Conservation (phyloP, 2,888 invertebrate species). For the Tetranychus truncatus region DNA sequence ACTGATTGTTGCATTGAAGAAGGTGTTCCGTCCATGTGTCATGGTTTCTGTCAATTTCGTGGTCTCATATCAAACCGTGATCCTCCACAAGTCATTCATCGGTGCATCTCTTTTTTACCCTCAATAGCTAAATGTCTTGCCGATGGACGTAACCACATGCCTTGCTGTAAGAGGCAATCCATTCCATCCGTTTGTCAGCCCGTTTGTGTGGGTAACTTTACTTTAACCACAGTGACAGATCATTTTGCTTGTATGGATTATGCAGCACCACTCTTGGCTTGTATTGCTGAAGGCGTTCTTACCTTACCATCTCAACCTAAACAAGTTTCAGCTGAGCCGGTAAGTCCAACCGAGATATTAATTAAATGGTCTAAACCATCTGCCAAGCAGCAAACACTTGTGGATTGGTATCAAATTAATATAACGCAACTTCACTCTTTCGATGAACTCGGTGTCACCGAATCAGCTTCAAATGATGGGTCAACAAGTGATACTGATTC, state of each 20-base stretch:
- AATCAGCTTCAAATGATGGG: neutral
- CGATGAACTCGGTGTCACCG: slow-evolving; percentile 19
- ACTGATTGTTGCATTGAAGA: slow-evolving; percentile 47
- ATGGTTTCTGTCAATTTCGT: slow-evolving; percentile 65
- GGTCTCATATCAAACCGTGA: slow-evolving; percentile 39
- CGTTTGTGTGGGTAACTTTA: slow-evolving; percentile 41
- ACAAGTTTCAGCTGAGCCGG: slow-evolving; percentile 49
- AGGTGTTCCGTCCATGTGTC: slow-evolving; percentile 51
- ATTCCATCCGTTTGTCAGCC: slow-evolving; percentile 69
- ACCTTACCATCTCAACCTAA: slow-evolving; percentile 36
- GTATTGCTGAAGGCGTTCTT: slow-evolving; percentile 31
- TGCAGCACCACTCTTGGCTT: slow-evolving; percentile 59
- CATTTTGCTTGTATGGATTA: slow-evolving; percentile 66
- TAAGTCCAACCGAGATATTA: slow-evolving; percentile 48
- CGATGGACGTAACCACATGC: slow-evolving; percentile 59
- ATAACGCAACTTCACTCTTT: slow-evolving; percentile 32
- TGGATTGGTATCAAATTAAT: slow-evolving; percentile 45
- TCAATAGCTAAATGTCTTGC: slow-evolving; percentile 47
- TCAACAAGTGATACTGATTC: neutral
- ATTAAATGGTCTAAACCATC: slow-evolving; percentile 46
- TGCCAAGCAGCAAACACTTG: slow-evolving; percentile 42
- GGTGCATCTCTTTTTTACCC: slow-evolving; percentile 60
- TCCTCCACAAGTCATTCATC: slow-evolving; percentile 36
- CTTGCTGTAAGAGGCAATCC: slow-evolving; percentile 59
- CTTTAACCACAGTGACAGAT: slow-evolving; percentile 39